Conservation (phyloP, 2,888 invertebrate species). For the Crepidodera aurea region DNA sequence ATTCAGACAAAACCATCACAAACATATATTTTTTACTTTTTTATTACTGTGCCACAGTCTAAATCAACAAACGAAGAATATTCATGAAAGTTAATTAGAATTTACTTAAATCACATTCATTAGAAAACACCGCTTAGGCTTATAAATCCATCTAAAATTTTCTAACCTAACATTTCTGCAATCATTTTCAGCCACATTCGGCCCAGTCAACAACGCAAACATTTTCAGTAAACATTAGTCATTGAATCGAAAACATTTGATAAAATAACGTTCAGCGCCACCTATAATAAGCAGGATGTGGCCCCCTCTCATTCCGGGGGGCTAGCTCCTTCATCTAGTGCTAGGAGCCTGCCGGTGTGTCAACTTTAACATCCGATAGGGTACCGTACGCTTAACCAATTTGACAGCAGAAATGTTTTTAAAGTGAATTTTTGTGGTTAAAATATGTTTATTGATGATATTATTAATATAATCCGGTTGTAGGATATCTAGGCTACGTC, state of each 20-base stretch:
- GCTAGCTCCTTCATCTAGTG: constrained; percentile 47
- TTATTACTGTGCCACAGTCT: too few species aligned
- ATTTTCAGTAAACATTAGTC: background rate
- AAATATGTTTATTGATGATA: background rate
- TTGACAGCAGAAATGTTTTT: constrained; percentile 11
- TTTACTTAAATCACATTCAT: too few species aligned
- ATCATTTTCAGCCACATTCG: background rate
- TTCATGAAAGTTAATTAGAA: too few species aligned
- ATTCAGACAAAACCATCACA: too few species aligned
- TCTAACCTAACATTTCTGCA: background rate
- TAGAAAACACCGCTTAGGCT: background rate
- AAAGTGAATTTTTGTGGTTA: background rate
- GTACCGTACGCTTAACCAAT: constrained; percentile 27
- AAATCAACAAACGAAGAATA: too few species aligned
- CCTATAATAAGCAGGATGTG: constrained; percentile 49
- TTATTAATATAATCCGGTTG: background rate
- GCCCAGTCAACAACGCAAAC: background rate
- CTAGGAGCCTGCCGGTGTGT: constrained; percentile 33
- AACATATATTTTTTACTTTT: too few species aligned
- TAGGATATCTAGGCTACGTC: background rate
- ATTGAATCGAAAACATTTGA: background rate
- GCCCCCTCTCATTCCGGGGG: constrained; percentile 59
- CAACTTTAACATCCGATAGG: background rate
- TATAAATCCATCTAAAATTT: background rate
- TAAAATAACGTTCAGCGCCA: constrained; percentile 48